Evolutionary conservation across 1,140 invertebrate species (phyloP).

Genomic region (Trichoplusia ni): DNA sequence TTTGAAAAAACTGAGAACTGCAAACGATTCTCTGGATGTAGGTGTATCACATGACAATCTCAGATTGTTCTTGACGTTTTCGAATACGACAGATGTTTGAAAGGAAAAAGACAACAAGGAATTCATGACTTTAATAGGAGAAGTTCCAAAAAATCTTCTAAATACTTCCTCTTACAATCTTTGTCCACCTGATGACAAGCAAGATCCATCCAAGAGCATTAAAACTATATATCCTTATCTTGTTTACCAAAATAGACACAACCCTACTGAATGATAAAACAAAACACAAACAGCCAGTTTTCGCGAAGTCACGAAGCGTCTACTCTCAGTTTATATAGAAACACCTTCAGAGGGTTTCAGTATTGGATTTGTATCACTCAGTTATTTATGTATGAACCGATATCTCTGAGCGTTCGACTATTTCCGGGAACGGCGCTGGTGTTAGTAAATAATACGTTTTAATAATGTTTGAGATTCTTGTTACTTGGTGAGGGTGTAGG

Average conservation of each 20-base stretch:
- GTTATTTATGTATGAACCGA: slow-evolving; percentile 11
- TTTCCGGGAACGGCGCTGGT: neutral
- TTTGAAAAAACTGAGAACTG: too few relatives aligned
- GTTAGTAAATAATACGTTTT: neutral
- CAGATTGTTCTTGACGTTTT: too few relatives aligned
- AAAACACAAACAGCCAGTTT: neutral
- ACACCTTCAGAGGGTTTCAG: neutral
- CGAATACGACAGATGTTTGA: too few relatives aligned
- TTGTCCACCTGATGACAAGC: neutral
- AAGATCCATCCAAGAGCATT: neutral
- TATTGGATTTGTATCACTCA: slow-evolving; percentile 3
- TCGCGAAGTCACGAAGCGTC: neutral
- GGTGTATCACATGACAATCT: too few relatives aligned
- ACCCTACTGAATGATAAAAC: too few relatives aligned
- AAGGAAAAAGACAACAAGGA: too few relatives aligned
- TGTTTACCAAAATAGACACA: too few relatives aligned
- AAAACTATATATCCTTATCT: too few relatives aligned
- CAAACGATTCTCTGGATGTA: too few relatives aligned
- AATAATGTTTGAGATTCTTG: neutral
- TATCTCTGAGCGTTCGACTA: neutral
- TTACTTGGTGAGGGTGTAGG: neutral
- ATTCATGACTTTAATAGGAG: too few relatives aligned
- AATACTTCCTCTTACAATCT: neutral
- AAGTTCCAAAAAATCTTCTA: too few relatives aligned
- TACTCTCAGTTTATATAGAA: neutral